Evolutionary conservation across 1,140 invertebrate species (phyloP).

Genomic region (Sitodiplosis mosellana): DNA sequence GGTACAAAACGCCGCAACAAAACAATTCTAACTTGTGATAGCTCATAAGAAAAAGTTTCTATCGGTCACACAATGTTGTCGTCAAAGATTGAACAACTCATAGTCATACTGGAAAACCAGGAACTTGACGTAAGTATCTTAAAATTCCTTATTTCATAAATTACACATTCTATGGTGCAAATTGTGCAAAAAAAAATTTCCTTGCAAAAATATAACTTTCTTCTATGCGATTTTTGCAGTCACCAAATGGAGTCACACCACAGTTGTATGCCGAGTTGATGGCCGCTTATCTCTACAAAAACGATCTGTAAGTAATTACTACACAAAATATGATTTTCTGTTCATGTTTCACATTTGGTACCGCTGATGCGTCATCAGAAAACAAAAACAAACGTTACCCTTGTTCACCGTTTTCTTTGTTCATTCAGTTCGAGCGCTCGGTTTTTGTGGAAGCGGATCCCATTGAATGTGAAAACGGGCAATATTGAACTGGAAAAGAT

Average conservation of each 20-base stretch:
- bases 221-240: not conserved
- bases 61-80: slow-evolving; percentile 1
- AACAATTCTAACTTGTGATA: too few relatives aligned
- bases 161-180: not conserved
- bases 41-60: not conserved
- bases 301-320: slow-evolving; percentile 3
- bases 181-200: not conserved
- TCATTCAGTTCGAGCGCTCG: slow-evolving; percentile 1
- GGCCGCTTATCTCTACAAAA: slow-evolving; percentile 4
- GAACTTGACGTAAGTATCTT: slow-evolving; percentile 4
- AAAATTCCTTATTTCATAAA: too few relatives aligned
- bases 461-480: slow-evolving; percentile 1
- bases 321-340: not conserved
- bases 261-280: slow-evolving; percentile 4
- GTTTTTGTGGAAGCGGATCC: slow-evolving; percentile 5
- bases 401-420: too few relatives aligned
- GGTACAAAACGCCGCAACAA: too few relatives aligned
- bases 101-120: slow-evolving; percentile 3
- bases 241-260: not conserved
- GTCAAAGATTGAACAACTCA: slow-evolving; percentile 4
- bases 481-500: slow-evolving; percentile 4
- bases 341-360: not conserved
- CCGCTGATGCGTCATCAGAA: too few relatives aligned
- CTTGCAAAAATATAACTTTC: not conserved
- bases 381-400: too few relatives aligned